phyloP scores from a whole-genome alignment of 2,888 invertebrate species.

The Serripes groenlandicus region DNA sequence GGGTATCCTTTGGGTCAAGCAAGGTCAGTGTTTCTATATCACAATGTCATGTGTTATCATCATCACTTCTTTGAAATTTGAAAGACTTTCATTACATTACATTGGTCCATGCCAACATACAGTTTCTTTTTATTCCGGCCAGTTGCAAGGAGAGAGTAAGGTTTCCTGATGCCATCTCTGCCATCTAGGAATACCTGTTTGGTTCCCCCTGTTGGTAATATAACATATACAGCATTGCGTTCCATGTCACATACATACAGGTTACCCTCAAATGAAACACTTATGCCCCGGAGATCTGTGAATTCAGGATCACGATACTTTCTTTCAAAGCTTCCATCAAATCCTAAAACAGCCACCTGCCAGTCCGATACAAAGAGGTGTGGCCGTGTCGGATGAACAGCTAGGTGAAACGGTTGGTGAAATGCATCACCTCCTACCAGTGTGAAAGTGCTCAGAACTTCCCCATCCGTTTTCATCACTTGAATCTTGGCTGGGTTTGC shows the following conservation, averaged over 20 bases:
- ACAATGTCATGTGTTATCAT: too few species aligned
- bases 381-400: constrained; percentile 2
- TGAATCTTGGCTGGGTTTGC: background rate
- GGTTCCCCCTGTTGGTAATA: background rate
- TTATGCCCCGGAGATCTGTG: background rate
- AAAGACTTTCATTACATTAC: constrained; percentile 6
- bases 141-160: background rate
- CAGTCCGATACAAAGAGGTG: constrained; percentile 4
- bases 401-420: background rate
- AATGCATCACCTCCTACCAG: background rate
- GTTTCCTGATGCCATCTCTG: background rate
- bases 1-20: too few species aligned
- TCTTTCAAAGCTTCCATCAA: constrained; percentile 5
- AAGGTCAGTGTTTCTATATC: too few species aligned
- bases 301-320: background rate
- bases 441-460: constrained; percentile 3
- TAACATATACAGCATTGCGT: background rate
- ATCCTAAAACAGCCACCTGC: background rate
- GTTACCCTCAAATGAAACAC: background rate
- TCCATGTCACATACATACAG: constrained; percentile 1
- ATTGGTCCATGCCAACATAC: background rate
- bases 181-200: background rate
- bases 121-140: background rate
- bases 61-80: constrained; percentile 1
- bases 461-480: background rate